A percentile compares a stretch with the other conserved stretches of the same genome.
These are phyloP conservation scores for Amphipyra tragopoginis DNA, from an alignment of 2,888 invertebrate species.

Conservation along the genomic window DNA sequence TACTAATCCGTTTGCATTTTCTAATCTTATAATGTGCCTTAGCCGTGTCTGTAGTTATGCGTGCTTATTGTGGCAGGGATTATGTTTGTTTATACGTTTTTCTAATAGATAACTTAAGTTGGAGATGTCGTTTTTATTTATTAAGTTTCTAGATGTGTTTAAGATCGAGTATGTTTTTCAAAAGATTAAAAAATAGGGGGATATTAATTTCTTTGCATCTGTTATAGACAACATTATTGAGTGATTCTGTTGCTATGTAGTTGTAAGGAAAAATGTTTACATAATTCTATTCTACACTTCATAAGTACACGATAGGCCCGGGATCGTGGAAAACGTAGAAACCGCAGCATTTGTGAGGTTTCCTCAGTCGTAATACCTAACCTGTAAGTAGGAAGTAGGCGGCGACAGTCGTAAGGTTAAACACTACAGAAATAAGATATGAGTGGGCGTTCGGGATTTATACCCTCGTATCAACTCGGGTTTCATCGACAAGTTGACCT, in stretches of 20 bases:
- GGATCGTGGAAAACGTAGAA: slow-evolving; percentile 78
- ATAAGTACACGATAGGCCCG: slow-evolving; percentile 48
- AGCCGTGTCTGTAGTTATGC: slow-evolving; percentile 64
- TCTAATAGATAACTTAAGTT: slow-evolving; percentile 6
- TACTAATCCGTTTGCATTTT: slow-evolving; percentile 86
- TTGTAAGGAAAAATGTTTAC: slow-evolving; percentile 30
- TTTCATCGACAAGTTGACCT: slow-evolving; percentile 59
- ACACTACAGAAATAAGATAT: slow-evolving; percentile 90
- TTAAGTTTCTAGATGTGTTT: background rate
- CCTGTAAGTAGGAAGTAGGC: slow-evolving; percentile 84
- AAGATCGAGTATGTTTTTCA: background rate
- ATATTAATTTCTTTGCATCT: background rate
- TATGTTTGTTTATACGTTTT: slow-evolving; percentile 26
- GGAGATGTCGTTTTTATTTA: background rate
- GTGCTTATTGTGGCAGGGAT: slow-evolving; percentile 14
- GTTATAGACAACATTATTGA: background rate
- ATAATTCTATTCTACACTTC: slow-evolving; percentile 28
- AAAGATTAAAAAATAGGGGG: too few species aligned
- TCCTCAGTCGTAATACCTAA: slow-evolving; percentile 85
- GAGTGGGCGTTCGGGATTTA: slow-evolving; percentile 76
- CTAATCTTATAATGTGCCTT: slow-evolving; percentile 89
- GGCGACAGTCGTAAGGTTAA: slow-evolving; percentile 88
- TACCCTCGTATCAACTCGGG: slow-evolving; percentile 61
- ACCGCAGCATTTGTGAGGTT: slow-evolving; percentile 86
- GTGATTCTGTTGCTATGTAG: slow-evolving; percentile 8